Base-by-base conservation (phyloP, 2,113 vertebrate species). In the Recurvirostra avosetta region DNA sequence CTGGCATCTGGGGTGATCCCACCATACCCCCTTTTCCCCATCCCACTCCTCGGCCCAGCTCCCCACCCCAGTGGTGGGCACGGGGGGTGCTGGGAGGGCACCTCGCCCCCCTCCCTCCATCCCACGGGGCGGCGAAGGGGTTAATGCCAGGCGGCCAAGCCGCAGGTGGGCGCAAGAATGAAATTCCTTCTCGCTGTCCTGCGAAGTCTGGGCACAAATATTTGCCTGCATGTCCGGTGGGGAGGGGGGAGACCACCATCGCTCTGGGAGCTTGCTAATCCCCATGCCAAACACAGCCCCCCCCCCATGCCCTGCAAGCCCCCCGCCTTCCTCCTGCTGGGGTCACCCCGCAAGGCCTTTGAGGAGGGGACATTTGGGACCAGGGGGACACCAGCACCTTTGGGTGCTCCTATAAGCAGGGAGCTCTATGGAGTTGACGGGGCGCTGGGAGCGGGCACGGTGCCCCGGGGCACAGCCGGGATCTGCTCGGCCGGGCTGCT, bases 161-260 rank as follows among this genome's bases (percentile, higher is more conserved):
- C 89, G 91, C 93, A 95, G 92, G 95, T 96, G 96, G 96, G 97
- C 86, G 90, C 95, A 96, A 94, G 96, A 97, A 97, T 97, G 94
- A 96, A 96, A 97, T 97, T 97, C 97, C 96, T 97, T 98, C 92
- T 94, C 84, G 95, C 96, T 27, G 84, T 93, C 94, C 97, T 97
- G 97, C 95, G 98, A 98, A 97, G 97, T 94, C 95, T 85, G 90
- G 96, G 96, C 94, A 93, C 97, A 98, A 97, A 97, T 97, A 98
- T 98, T 97, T 98, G 98, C 98, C 98, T 98, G 96, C 91, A 95
- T 97, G 96, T 97, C 91, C 83, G 95, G 94, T 97, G 97, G 94
- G 88, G 92, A 87, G 94, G 91, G 89, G 85, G 86, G 89, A 97
- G 96, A 97, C 96, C 96, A 96, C 83, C 96, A 93, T 88, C 70